Base-by-base conservation (phyloP, 92 coral and sea anemone species). In the Palythoa grandiflora region DNA sequence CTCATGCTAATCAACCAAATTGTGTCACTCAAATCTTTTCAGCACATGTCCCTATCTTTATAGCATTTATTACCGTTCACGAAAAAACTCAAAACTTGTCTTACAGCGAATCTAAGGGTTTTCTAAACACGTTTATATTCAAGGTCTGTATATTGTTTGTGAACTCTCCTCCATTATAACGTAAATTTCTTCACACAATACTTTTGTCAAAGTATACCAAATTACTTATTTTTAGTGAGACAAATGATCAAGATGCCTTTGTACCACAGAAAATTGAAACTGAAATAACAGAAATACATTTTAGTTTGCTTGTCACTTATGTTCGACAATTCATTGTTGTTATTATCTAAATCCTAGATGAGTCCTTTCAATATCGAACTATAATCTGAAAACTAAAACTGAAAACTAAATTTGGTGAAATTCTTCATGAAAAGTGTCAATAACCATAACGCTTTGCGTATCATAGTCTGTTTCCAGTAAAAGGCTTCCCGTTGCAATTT, bases 211-310 rank as follows among this genome's bases (percentile, higher is more conserved):
- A 71, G 28, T 71, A 73, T 73, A 73, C 78, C 55, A 71, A 71
- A 71, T 73, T 73, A 73, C 37, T 75, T 75, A 63, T 75, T 75
- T 75, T 75, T 28, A 12, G 36, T 47, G 79, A 75, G 79, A 75
- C 79, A 75, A 75, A 75, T 75, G 79, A 75, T 75, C 79, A 75
- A 75, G 79, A 1, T 75, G 60, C 60, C 79, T 44, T 75, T 44
- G 79, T 44, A 75, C n/a, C 79, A 75, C 79, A 75, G 79, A n/a
- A 75, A 75, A 75, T 50, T 75, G 79, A 75, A 75, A 75, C 59
- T 75, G 79, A 44, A 44, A 48, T 75, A 48, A 47, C 55, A 75
- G 79, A 75, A 75, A 47, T 71, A 75, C 36, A 75, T 75, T 75
- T 75, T 75, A 75, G 79, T 75, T 75, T 16, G 59, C 79, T 74